Evolutionary conservation across 1,140 invertebrate species (phyloP), one percentile per base, ranked within the genome.

Genomic region (Papilio xuthus): DNA sequence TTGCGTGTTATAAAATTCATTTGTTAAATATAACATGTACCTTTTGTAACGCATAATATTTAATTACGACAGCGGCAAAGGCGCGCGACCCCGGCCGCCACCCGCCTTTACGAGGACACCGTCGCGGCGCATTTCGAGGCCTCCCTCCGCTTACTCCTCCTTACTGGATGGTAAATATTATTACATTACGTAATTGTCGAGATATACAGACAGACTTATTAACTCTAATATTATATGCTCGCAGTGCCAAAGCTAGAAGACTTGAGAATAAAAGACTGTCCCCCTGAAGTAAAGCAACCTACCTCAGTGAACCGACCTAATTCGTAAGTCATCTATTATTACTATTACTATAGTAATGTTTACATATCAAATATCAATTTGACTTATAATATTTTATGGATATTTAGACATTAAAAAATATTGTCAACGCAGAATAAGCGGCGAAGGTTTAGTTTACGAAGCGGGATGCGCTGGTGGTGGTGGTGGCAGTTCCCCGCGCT

Each of bases 71-170:
- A 96, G 96, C 82, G 93, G 96, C 67, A 95, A 96, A 80, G 96
- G 96, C 72, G 89, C 94, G 71, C 95, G 96, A 70, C 95, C 90
- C 74, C 86, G 92, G 2, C 91, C 97, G 20, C 97, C 97, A 71
- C 97, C 98, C 47, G 94, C 96, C 56, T 99, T 99, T 88, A 96
- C 97, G 60, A 95, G 98, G 82, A 97, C 97, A n/a, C 97, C 98
- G 9, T 99, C 98, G 80, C 95, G 97, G 82, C 95, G 98, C 81
- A 97, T 97, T 86, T 96, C 97, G 83, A 95, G 98, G 81, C 95
- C 97, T 75, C 97, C 97, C 91, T 96, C 94, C 80, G 90, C 89
- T 32, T 90, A 91, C 81, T 81, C 90, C 50, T 93, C 92, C 7
- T 80, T 92, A 81, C 89, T 91, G 81, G 90, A 93, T 81, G 89